Percentiles rank a stretch among this genome's conserved stretches.
Conservation (phyloP, 37 sponge, comb jelly and placozoan species). For the Oopsacas minuta region DNA sequence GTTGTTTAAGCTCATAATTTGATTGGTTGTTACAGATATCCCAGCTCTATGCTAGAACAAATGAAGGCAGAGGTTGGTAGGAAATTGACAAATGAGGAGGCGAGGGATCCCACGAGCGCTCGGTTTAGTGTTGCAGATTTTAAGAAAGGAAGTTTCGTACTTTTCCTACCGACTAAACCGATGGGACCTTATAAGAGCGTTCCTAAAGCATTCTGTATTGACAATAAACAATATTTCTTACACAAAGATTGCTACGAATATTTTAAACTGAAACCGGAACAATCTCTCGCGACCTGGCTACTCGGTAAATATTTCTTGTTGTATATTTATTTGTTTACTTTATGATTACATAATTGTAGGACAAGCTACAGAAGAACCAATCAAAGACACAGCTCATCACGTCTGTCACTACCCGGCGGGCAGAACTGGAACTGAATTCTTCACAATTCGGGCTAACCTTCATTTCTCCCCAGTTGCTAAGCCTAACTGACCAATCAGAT, state of each 20-base stretch:
- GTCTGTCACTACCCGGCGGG: conserved; percentile 12
- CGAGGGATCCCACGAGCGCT: not conserved
- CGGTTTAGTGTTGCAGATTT: not conserved
- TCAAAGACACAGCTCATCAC: not conserved
- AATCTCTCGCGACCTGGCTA: not conserved
- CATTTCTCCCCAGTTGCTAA: not conserved
- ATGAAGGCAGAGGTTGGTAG: not conserved
- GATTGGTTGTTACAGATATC: not conserved
- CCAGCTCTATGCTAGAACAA: not conserved
- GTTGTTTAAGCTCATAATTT: not conserved
- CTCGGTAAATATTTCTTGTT: not conserved
- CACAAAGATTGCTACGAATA: not conserved
- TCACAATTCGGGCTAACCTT: not conserved
- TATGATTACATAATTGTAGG: not conserved
- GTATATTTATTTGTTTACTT: not conserved
- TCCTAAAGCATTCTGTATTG: conserved; percentile 4
- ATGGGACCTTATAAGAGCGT: not conserved
- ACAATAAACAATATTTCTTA: not conserved
- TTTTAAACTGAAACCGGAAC: not conserved
- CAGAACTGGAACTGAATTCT: not conserved
- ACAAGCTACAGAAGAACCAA: not conserved
- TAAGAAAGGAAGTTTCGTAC: not conserved
- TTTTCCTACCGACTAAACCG: not conserved
- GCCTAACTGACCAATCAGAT: not conserved
- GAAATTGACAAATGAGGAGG: not conserved